These are phyloP conservation scores for Trididemnum miniatum DNA, from an alignment of 23 tunicate genomes.

Conservation along the genomic window DNA sequence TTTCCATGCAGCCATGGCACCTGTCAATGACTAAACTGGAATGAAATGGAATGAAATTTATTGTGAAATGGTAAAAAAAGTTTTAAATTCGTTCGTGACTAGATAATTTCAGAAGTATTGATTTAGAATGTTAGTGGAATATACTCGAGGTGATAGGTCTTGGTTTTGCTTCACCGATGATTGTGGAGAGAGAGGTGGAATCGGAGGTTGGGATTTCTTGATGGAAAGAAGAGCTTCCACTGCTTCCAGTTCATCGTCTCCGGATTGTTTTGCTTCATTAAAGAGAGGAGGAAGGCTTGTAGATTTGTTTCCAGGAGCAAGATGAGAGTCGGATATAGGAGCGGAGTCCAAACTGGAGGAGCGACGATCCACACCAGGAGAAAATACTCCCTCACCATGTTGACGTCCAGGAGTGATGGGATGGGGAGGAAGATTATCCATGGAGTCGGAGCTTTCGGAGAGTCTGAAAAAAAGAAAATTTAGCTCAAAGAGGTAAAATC, in stretches of 20 bases:
- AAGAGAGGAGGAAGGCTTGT: constrained; percentile 3
- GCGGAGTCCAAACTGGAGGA: constrained; percentile 16
- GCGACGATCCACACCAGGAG: constrained; percentile 29
- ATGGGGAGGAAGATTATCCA: constrained; percentile 33
- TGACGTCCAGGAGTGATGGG: constrained; percentile 56
- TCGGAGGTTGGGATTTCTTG: constrained; percentile 52
- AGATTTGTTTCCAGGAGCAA: neutral
- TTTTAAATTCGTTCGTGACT: too few relatives aligned
- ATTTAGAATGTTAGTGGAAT: too few relatives aligned
- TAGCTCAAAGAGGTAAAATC: too few relatives aligned
- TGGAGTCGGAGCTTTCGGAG: constrained; percentile 60
- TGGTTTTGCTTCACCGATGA: too few relatives aligned
- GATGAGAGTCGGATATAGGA: neutral
- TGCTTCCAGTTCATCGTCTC: constrained; percentile 68
- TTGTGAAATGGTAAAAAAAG: too few relatives aligned
- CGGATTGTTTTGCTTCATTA: constrained; percentile 29
- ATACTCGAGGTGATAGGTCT: too few relatives aligned
- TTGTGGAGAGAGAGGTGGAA: constrained; percentile 59
- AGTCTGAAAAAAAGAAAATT: constrained; percentile 8
- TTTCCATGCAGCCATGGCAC: too few relatives aligned
- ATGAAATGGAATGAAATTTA: too few relatives aligned
- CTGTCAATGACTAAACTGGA: too few relatives aligned
- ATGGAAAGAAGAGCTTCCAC: constrained; percentile 77
- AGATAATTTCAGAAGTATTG: too few relatives aligned
- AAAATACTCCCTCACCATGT: constrained; percentile 37